Evolutionary conservation across 2,888 invertebrate genomes (phyloP).

Genomic region (Stenodema calcarata): DNA sequence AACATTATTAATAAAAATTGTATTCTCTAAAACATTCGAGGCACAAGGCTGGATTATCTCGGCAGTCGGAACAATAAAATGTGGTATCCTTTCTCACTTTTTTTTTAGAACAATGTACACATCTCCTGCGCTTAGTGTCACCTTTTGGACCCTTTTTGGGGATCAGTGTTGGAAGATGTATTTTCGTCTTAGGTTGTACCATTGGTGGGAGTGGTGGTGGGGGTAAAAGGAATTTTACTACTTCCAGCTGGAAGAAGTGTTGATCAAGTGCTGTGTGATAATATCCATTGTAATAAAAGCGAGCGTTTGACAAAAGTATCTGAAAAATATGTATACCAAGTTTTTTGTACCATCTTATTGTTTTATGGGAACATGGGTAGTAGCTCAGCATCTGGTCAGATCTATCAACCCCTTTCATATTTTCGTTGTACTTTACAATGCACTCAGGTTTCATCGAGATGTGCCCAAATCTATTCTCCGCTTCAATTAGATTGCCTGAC

Average conservation of each 20-base stretch:
- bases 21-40: too few species aligned
- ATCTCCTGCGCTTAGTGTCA: neutral
- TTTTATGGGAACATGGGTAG: constrained; percentile 34
- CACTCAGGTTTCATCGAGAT: constrained; percentile 13
- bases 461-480: neutral
- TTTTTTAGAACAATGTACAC: too few species aligned
- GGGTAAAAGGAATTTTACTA: neutral
- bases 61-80: too few species aligned
- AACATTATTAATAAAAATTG: neutral
- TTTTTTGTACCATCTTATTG: constrained; percentile 41
- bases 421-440: constrained; percentile 43
- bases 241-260: neutral
- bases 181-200: neutral
- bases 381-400: constrained; percentile 43
- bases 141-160: neutral
- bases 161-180: neutral
- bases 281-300: neutral
- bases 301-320: neutral
- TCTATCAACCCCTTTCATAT: constrained; percentile 42
- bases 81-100: too few species aligned
- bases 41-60: too few species aligned
- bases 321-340: neutral
- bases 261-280: neutral
- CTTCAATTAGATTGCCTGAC: constrained; percentile 22
- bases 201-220: neutral